Evolutionary conservation across 2,888 invertebrate species (phyloP).

Genomic region (Ellobium chinense): DNA sequence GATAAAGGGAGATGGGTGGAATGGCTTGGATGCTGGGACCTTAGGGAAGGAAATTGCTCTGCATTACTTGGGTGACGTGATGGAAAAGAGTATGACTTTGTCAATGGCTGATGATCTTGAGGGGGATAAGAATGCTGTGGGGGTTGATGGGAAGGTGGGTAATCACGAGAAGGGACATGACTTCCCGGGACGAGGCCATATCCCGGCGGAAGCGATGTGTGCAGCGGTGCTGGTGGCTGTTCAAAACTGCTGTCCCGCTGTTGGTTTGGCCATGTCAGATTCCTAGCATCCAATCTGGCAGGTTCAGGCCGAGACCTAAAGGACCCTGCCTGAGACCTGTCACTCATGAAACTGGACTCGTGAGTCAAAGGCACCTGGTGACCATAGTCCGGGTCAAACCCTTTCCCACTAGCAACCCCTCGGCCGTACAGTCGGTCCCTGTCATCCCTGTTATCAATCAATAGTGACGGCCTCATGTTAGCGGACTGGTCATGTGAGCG

Average conservation of each 20-base stretch:
- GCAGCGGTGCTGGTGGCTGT: slow-evolving; percentile 41
- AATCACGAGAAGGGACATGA: slow-evolving; percentile 4
- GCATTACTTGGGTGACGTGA: not conserved
- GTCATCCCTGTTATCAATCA: not conserved
- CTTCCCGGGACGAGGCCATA: not conserved
- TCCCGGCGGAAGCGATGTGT: slow-evolving; percentile 5
- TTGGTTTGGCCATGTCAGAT: slow-evolving; percentile 34
- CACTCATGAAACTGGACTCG: slow-evolving; percentile 23
- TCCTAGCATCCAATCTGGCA: slow-evolving; percentile 23
- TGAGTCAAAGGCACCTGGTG: slow-evolving; percentile 44
- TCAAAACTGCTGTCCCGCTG: not conserved
- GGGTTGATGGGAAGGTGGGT: not conserved
- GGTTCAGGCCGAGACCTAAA: not conserved
- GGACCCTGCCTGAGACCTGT: slow-evolving; percentile 16
- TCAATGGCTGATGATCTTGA: slow-evolving; percentile 9
- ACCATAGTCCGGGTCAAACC: slow-evolving; percentile 39
- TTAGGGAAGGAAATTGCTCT: not conserved
- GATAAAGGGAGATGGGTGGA: slow-evolving; percentile 19
- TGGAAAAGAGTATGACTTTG: slow-evolving; percentile 28
- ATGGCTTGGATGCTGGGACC: slow-evolving; percentile 13
- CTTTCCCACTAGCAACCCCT: slow-evolving; percentile 35
- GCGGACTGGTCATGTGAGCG: slow-evolving; percentile 55
- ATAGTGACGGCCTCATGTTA: slow-evolving; percentile 34
- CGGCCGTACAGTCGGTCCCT: slow-evolving; percentile 1
- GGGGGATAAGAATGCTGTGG: not conserved